Evolutionary conservation across 1,140 invertebrate genomes (phyloP).

Genomic region (Nebria ingens): DNA sequence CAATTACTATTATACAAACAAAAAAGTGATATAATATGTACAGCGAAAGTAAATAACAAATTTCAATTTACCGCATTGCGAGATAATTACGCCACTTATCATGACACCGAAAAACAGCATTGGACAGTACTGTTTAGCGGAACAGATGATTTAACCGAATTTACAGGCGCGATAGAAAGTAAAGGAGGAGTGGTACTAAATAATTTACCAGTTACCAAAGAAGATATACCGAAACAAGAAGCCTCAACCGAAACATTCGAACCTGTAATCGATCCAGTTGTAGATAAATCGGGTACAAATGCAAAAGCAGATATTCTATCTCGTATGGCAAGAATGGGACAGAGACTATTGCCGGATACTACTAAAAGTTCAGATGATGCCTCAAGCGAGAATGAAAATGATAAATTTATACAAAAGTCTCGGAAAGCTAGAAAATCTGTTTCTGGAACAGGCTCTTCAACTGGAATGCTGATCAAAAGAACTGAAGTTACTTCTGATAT

Average conservation of each 20-base stretch:
- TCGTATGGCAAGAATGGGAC: slow-evolving; percentile 28
- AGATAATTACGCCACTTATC: slow-evolving; percentile 20
- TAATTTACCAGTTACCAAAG: slow-evolving; percentile 2
- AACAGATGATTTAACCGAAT: slow-evolving; percentile 16
- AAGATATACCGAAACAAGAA: neutral
- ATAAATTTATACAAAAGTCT: neutral
- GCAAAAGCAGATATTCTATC: slow-evolving; percentile 22
- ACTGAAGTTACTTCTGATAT: neutral
- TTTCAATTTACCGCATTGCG: slow-evolving; percentile 17
- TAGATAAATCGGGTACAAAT: slow-evolving; percentile 16
- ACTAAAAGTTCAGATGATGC: neutral
- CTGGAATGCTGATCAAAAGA: neutral
- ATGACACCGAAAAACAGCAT: slow-evolving; percentile 20
- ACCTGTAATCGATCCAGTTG: neutral
- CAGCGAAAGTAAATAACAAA: slow-evolving; percentile 13
- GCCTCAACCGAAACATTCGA: neutral
- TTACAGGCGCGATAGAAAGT: slow-evolving; percentile 17
- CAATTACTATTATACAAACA: slow-evolving; percentile 23
- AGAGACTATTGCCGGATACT: slow-evolving; percentile 19
- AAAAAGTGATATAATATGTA: slow-evolving; percentile 19
- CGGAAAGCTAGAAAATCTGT: neutral
- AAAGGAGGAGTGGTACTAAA: slow-evolving; percentile 14
- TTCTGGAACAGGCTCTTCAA: neutral
- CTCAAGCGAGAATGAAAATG: slow-evolving; percentile 15
- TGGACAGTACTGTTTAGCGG: slow-evolving; percentile 21